Conservation (phyloP, 2,113 vertebrate genomes). For the Pyxicephalus adspersus region DNA sequence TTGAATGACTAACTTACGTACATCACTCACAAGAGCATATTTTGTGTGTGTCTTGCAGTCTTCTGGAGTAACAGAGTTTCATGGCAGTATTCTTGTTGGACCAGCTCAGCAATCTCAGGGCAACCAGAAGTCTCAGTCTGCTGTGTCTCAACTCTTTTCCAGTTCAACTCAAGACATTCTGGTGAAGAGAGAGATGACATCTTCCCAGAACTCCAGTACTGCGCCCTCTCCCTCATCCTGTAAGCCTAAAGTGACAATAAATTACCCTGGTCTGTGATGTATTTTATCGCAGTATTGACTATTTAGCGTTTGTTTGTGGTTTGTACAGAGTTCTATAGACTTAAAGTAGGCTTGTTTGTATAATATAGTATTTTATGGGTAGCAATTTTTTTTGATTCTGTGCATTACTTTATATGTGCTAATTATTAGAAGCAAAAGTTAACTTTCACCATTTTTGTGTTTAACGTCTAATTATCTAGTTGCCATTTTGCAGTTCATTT, state of each 20-base stretch:
- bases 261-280: conserved; percentile 18
- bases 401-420: too few species aligned
- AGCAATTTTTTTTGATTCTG: too few species aligned
- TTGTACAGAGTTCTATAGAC: background rate
- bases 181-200: conserved; percentile 81
- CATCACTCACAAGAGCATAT: background rate
- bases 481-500: too few species aligned
- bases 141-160: conserved; percentile 72
- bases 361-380: too few species aligned
- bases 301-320: background rate
- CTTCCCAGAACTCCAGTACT: conserved; percentile 70
- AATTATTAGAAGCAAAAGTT: too few species aligned
- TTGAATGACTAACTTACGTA: too few species aligned
- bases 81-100: conserved; percentile 72
- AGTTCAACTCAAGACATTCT: conserved; percentile 67
- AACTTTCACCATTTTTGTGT: too few species aligned
- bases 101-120: conserved; percentile 68
- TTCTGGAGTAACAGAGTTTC: conserved; percentile 78
- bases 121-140: conserved; percentile 66
- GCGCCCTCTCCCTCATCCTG: conserved; percentile 73
- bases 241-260: conserved; percentile 69
- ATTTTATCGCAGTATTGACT: conserved; percentile 17
- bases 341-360: too few species aligned
- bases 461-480: too few species aligned
- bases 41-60: conserved; percentile 65